Evolutionary conservation across 1,140 invertebrate species (phyloP).

Genomic region (Microplitis demolitor): DNA sequence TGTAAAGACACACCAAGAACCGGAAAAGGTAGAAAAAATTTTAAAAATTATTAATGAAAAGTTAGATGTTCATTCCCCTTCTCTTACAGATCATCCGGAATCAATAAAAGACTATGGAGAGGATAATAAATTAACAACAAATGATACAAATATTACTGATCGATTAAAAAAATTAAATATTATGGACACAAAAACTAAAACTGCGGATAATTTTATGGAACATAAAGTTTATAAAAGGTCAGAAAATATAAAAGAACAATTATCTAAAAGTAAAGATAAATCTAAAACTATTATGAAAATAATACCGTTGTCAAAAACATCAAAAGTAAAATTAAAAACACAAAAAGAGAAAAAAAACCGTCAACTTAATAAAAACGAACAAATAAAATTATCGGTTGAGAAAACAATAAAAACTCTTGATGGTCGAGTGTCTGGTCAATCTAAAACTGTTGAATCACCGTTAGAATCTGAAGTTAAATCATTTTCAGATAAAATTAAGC

Average conservation of each 20-base stretch:
- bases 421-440: background rate
- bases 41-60: slow-evolving; percentile 16
- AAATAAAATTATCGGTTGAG: background rate
- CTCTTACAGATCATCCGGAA: slow-evolving; percentile 55
- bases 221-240: too few species aligned
- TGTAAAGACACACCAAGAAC: slow-evolving; percentile 30
- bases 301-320: background rate
- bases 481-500: background rate
- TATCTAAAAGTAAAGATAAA: background rate
- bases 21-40: slow-evolving; percentile 26
- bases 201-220: too few species aligned
- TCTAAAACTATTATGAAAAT: background rate
- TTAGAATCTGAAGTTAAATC: background rate
- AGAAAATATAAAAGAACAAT: too few species aligned
- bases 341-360: background rate
- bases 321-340: background rate
- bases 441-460: background rate
- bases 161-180: too few species aligned
- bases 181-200: too few species aligned
- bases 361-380: background rate
- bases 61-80: slow-evolving; percentile 29
- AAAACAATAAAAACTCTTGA: background rate
- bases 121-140: background rate
- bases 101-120: slow-evolving; percentile 5
- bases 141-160: too few species aligned